phyloP scores from a whole-genome alignment of 2,888 invertebrate genomes.

The Rhamphomyia laevipes region DNA sequence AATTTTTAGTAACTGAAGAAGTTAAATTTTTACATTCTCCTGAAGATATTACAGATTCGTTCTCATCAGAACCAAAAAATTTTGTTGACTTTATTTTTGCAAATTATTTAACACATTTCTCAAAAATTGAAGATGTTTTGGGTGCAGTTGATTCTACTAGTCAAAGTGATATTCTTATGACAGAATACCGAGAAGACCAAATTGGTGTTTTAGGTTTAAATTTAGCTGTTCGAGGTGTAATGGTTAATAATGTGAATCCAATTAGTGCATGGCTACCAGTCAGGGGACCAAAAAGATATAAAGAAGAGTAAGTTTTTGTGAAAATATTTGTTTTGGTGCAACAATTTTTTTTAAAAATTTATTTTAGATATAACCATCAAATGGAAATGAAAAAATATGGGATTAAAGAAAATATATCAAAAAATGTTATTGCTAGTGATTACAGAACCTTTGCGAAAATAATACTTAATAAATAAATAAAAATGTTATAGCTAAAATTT shows the following conservation, averaged over 20 bases:
- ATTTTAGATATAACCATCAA: too few species aligned
- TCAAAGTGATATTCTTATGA: conserved; percentile 53
- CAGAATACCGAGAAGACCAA: conserved; percentile 46
- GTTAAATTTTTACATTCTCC: conserved; percentile 48
- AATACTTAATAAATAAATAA: neutral
- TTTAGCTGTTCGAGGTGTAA: conserved; percentile 53
- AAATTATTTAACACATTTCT: conserved; percentile 63
- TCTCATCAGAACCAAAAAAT: conserved; percentile 51
- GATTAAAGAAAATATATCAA: neutral
- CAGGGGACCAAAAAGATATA: conserved; percentile 36
- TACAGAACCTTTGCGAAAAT: neutral
- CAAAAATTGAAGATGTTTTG: conserved; percentile 48
- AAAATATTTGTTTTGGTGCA: neutral
- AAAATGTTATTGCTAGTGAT: neutral
- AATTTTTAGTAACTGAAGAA: conserved; percentile 29
- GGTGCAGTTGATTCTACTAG: conserved; percentile 56
- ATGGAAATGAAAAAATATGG: neutral
- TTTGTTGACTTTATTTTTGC: conserved; percentile 60
- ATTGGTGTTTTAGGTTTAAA: conserved; percentile 45
- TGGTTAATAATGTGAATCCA: conserved; percentile 57
- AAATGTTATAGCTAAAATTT: too few species aligned
- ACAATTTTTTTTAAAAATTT: neutral
- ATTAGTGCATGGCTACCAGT: conserved; percentile 65
- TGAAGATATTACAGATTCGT: conserved; percentile 52
- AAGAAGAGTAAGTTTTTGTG: neutral